Evolutionary conservation across 2,113 vertebrate species (phyloP), one percentile per base, ranked within the genome.

Genomic region (Balaenoptera acutorostrata): DNA sequence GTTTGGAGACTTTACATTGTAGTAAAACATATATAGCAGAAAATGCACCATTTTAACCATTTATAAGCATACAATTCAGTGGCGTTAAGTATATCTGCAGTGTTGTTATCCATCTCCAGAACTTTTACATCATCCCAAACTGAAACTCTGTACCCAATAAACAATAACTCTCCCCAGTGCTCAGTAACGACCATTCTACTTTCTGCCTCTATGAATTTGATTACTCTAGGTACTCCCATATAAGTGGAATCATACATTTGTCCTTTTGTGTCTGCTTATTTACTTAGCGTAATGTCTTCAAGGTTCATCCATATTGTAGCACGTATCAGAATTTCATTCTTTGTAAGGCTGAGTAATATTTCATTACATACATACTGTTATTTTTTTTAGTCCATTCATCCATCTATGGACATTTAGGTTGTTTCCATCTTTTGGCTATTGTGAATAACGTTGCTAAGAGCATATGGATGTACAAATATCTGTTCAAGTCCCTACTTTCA

Each of bases 321-420:
- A 57, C 20, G 8, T 64, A 83, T 63, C 68, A 95, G 61, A 96
- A 92, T 82, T 77, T 64, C 44, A 68, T 55, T 89, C 21, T 69
- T 83, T 41, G 39, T 68, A 82, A 94, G 92, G 59, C 82, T 75
- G 52, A 91, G 69, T 29, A 86, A 36, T 96, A 93, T n/a, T 83
- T 41, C 5, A 52, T 29, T 57, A 12, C 7, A 72, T 27, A 39
- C 52, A 49, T 13, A 88, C 25, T 39, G 49, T 6, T 6, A 86
- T 52, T 91, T 87, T 96, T 71, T 90, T 90, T 14, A 78, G 52
- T 57, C 36, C 55, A 78, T 39, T 87, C 49, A 91, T 68, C 41
- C 41, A 68, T 9, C 23, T 31, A 55, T 55, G 41, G 15, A 63
- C 41, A 96, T 52, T 75, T 69, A 64, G 29, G n/a, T 17, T 82